Conservation (phyloP, 2,113 vertebrate genomes). For the Cettia cetti region DNA sequence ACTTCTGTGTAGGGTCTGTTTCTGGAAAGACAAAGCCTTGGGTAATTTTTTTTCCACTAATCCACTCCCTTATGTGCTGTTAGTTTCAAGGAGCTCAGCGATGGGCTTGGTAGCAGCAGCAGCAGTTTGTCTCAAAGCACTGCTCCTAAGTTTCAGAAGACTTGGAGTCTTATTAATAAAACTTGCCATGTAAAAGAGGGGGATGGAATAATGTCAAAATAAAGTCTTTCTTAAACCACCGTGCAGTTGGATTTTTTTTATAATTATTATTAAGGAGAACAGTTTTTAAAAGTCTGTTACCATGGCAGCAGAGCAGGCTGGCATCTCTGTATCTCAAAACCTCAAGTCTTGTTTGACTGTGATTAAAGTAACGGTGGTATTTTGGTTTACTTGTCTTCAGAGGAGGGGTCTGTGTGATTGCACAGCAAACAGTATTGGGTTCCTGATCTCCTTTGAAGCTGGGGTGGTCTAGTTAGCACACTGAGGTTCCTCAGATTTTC, state of each 20-base stretch:
- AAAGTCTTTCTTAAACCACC: constrained; percentile 32
- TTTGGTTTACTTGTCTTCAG: neutral
- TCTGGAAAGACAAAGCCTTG: neutral
- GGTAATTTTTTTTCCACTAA: neutral
- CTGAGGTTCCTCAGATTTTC: neutral
- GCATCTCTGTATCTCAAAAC: constrained; percentile 59
- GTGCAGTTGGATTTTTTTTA: neutral
- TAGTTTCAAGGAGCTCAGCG: neutral
- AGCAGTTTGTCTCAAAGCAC: neutral
- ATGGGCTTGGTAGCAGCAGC: neutral
- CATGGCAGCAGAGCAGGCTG: constrained; percentile 63
- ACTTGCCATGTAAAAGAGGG: constrained; percentile 23
- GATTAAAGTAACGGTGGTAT: constrained; percentile 13
- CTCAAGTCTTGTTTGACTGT: constrained; percentile 44
- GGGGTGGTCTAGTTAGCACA: neutral
- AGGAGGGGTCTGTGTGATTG: neutral
- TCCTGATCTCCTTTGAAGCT: neutral
- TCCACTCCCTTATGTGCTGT: neutral
- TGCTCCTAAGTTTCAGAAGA: constrained; percentile 1
- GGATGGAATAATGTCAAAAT: constrained; percentile 63
- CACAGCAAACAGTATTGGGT: neutral
- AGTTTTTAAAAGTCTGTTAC: constrained; percentile 65
- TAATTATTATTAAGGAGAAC: constrained; percentile 56
- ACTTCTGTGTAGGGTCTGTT: neutral
- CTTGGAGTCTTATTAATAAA: constrained; percentile 26